Percentiles rank a stretch among this genome's conserved stretches.
phyloP scores from a whole-genome alignment of 2,113 vertebrate species.

The Pyxicephalus adspersus region DNA sequence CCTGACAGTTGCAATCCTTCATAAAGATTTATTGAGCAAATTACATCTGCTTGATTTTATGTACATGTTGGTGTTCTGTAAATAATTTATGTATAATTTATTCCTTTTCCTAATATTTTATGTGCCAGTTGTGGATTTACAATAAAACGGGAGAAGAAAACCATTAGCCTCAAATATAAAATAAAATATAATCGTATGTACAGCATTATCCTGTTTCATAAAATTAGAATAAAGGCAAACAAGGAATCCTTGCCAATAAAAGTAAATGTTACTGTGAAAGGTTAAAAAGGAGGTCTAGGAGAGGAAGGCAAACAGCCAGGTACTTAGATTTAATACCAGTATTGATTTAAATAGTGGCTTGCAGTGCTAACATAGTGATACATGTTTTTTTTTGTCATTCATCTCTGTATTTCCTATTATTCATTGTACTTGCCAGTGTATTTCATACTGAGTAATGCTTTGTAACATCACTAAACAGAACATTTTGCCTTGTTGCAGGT shows the following conservation, averaged over 20 bases:
- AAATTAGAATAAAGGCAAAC: not conserved
- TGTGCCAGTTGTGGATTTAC: not conserved
- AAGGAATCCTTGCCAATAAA: not conserved
- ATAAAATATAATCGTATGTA: not conserved
- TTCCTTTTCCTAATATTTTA: conserved; percentile 16
- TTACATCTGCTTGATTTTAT: conserved; percentile 50
- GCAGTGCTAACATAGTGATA: not conserved
- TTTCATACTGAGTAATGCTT: no score
- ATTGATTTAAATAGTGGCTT: not conserved
- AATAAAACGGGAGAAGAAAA: not conserved
- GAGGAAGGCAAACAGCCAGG: not conserved
- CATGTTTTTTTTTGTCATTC: not conserved
- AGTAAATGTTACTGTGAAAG: not conserved
- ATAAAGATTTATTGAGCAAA: conserved; percentile 53
- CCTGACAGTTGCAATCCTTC: conserved; percentile 41
- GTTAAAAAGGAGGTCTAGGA: not conserved
- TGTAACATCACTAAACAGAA: not conserved
- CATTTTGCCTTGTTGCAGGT: conserved; percentile 66
- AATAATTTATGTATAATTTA: conserved; percentile 39
- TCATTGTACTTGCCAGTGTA: no score
- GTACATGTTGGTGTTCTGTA: conserved; percentile 44
- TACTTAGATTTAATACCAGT: no score
- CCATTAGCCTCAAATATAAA: not conserved
- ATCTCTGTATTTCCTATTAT: not conserved
- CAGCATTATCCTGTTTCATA: not conserved